Conservation (phyloP, 2,888 invertebrate genomes). For the Pyralis farinalis region DNA sequence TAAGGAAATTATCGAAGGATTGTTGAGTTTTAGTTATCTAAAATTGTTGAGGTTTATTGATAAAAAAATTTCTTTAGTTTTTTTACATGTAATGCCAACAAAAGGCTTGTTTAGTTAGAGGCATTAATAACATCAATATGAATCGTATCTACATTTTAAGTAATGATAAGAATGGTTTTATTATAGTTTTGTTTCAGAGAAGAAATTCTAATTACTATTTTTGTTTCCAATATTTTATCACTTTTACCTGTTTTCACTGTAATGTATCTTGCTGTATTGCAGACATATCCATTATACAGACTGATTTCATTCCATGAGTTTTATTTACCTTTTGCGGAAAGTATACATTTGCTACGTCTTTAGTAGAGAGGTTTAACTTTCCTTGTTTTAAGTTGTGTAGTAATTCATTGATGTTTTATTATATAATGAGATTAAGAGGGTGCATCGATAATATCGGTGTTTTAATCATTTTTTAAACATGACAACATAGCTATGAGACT, state of each 20-base stretch:
- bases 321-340: conserved; percentile 34
- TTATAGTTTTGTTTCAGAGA: conserved; percentile 78
- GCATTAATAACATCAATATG: conserved; percentile 78
- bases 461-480: no score
- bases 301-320: conserved; percentile 69
- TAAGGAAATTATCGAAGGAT: conserved; percentile 73
- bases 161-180: conserved; percentile 77
- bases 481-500: no score
- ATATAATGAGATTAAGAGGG: no score
- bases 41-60: conserved; percentile 76
- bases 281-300: conserved; percentile 83
- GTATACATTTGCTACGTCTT: no score
- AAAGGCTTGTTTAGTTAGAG: conserved; percentile 74
- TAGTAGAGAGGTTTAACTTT: no score
- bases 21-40: conserved; percentile 77
- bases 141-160: conserved; percentile 71
- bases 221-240: conserved; percentile 80
- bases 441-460: no score
- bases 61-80: conserved; percentile 61
- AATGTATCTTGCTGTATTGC: conserved; percentile 81
- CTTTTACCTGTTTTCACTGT: conserved; percentile 78
- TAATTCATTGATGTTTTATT: no score
- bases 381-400: no score
- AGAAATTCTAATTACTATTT: conserved; percentile 80
- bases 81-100: conserved; percentile 65